A percentile compares a stretch with the other conserved stretches of the same genome.
Conservation (phyloP, 2,888 invertebrate genomes). For the Callyntrura guangdongensis region DNA sequence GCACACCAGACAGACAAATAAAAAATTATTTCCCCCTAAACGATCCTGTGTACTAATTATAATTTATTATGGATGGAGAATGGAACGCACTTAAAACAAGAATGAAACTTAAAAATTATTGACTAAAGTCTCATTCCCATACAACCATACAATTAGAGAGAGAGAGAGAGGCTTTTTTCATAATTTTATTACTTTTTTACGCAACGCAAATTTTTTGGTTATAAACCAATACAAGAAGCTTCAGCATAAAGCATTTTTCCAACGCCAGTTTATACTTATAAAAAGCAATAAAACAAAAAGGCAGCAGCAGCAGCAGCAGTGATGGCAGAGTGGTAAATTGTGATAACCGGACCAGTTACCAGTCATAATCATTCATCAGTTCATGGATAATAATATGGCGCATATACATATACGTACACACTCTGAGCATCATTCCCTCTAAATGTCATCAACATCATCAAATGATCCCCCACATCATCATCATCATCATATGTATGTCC, state of each 20-base stretch:
- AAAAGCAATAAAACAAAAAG: constrained; percentile 25
- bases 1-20: too few species aligned
- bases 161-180: constrained; percentile 42
- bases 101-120: too few species aligned
- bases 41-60: too few species aligned
- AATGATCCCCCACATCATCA: constrained; percentile 3
- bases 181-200: too few species aligned
- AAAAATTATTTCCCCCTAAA: too few species aligned
- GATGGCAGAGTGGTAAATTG: not conserved
- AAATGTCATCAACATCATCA: constrained; percentile 33
- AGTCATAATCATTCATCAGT: constrained; percentile 23
- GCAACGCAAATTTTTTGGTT: not conserved
- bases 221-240: not conserved
- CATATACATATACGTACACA: constrained; percentile 21
- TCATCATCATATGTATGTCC: too few species aligned
- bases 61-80: too few species aligned
- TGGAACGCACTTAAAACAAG: too few species aligned
- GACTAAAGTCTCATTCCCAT: too few species aligned
- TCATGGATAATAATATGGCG: constrained; percentile 63
- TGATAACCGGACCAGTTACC: not conserved
- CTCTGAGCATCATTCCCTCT: constrained; percentile 13
- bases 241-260: constrained; percentile 8
- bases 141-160: not conserved
- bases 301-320: not conserved
- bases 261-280: not conserved